These are phyloP conservation scores for Psilanteris sp. DNA, from an alignment of 1,140 invertebrate species.

Conservation along the genomic window DNA sequence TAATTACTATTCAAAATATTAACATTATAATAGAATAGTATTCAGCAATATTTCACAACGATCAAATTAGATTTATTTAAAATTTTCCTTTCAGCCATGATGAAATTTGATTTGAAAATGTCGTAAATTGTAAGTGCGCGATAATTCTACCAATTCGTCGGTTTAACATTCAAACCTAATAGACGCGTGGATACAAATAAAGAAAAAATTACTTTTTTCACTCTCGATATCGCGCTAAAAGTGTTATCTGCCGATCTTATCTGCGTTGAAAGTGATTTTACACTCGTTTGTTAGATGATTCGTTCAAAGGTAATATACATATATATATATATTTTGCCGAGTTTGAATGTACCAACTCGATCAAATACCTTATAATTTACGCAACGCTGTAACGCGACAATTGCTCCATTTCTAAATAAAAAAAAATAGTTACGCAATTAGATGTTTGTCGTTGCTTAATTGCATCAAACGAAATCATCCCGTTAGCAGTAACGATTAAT, in stretches of 20 bases:
- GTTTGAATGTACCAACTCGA: not conserved
- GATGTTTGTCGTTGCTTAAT: not conserved
- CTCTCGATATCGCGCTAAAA: constrained; percentile 3
- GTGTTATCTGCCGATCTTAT: constrained; percentile 14
- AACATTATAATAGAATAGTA: too few relatives aligned
- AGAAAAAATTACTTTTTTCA: not conserved
- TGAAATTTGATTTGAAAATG: too few relatives aligned
- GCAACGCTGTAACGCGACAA: constrained; percentile 9
- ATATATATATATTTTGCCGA: constrained; percentile 1
- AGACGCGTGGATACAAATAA: too few relatives aligned
- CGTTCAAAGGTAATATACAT: constrained; percentile 9
- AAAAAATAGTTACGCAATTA: constrained; percentile 13
- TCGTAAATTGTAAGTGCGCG: too few relatives aligned
- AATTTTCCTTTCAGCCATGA: too few relatives aligned
- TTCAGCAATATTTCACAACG: too few relatives aligned
- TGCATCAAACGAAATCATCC: not conserved
- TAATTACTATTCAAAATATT: too few relatives aligned
- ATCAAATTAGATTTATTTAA: too few relatives aligned
- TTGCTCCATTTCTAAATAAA: constrained; percentile 2
- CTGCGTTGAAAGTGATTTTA: constrained; percentile 17
- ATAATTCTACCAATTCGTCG: too few relatives aligned
- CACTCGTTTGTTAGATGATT: constrained; percentile 9
- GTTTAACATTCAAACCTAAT: too few relatives aligned
- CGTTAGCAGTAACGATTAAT: too few relatives aligned
- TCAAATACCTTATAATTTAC: constrained; percentile 7